A percentile compares a stretch with the other conserved stretches of the same genome.
These are phyloP conservation scores for Catostomus latipinnis DNA, from an alignment of 2,797 vertebrate species.

Conservation along the genomic window DNA sequence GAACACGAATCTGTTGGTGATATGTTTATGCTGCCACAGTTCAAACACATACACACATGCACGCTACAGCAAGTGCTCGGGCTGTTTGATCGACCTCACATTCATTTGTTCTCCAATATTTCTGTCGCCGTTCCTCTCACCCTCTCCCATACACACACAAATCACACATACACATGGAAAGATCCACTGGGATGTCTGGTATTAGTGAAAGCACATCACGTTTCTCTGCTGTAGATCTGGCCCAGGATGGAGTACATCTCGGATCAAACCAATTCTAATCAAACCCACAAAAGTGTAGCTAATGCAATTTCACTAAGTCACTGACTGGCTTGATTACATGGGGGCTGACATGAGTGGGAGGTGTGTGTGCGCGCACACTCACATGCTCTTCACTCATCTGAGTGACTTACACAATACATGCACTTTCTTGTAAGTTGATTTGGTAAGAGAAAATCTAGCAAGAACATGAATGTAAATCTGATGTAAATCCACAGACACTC, in stretches of 20 bases:
- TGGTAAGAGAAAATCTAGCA: slow-evolving; percentile 52
- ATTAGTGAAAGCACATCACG: slow-evolving; percentile 66
- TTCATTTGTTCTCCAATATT: background rate
- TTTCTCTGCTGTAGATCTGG: slow-evolving; percentile 64
- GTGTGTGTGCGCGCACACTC: background rate
- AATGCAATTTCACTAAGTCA: slow-evolving; percentile 89
- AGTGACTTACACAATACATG: slow-evolving; percentile 23
- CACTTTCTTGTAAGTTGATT: slow-evolving; percentile 37
- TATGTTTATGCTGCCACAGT: slow-evolving; percentile 9
- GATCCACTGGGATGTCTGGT: slow-evolving; percentile 43
- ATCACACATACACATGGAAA: background rate
- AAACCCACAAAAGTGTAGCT: slow-evolving; percentile 82
- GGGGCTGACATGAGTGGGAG: slow-evolving; percentile 57
- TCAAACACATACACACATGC: background rate
- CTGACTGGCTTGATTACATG: slow-evolving; percentile 84
- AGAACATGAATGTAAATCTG: slow-evolving; percentile 43
- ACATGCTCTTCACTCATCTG: slow-evolving; percentile 25
- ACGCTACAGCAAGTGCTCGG: background rate
- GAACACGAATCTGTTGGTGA: slow-evolving; percentile 58
- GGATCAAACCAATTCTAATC: slow-evolving; percentile 83
- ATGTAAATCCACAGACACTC: slow-evolving; percentile 36
- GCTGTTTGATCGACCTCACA: slow-evolving; percentile 13
- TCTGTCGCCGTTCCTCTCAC: too few relatives aligned
- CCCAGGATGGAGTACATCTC: slow-evolving; percentile 71
- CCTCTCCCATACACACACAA: background rate